A percentile compares a stretch with the other conserved stretches of the same genome.
Conservation (phyloP, 1,140 invertebrate species). For the Cheumatopsyche charites region DNA sequence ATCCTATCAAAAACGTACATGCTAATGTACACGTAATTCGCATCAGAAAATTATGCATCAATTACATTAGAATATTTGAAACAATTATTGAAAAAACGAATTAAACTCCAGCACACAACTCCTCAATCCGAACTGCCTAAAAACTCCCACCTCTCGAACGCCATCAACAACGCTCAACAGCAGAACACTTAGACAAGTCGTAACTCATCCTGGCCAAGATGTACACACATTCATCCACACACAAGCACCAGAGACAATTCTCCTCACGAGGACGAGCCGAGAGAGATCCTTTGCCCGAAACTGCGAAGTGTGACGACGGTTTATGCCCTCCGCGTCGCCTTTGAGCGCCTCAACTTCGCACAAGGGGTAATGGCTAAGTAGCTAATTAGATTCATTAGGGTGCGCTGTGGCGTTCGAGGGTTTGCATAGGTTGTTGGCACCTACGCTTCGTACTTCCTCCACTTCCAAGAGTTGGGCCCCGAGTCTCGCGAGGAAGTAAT, state of each 20-base stretch:
- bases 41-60: too few species aligned
- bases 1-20: too few species aligned
- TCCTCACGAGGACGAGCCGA: not conserved
- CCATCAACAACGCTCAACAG: not conserved
- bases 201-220: too few species aligned
- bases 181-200: too few species aligned
- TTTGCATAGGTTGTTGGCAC: not conserved
- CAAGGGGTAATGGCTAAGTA: constrained; percentile 34
- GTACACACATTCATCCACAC: too few species aligned
- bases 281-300: not conserved
- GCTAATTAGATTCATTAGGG: constrained; percentile 40
- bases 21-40: too few species aligned
- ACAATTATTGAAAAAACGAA: too few species aligned
- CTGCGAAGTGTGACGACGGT: not conserved
- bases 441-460: too few species aligned
- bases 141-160: not conserved
- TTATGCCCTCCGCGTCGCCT: not conserved
- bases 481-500: not conserved
- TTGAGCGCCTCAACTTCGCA: constrained; percentile 23
- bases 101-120: too few species aligned
- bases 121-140: too few species aligned
- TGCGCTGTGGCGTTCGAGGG: not conserved
- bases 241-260: not conserved
- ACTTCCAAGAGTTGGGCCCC: not conserved
- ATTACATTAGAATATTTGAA: too few species aligned